These are phyloP conservation scores for Daphoenositta chrysoptera DNA, from an alignment of 2,113 vertebrate genomes.

Conservation along the genomic window DNA sequence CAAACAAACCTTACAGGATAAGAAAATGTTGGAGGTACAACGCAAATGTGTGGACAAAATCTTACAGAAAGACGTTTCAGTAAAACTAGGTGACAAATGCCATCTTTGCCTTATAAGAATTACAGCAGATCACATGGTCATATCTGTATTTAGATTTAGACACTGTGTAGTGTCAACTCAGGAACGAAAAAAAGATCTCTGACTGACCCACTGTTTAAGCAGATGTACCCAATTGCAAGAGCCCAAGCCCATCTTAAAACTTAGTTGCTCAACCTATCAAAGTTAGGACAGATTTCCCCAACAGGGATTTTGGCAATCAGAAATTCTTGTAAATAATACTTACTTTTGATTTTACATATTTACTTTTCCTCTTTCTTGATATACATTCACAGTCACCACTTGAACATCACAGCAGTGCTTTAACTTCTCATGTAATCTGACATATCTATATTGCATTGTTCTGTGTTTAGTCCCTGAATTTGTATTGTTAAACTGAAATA, in stretches of 20 bases:
- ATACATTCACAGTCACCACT: not conserved
- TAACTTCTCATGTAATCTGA: not conserved
- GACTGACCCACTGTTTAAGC: not conserved
- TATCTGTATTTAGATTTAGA: not conserved
- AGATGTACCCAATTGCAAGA: not conserved
- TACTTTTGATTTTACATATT: not conserved
- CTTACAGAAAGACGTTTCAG: not conserved
- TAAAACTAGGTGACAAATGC: not conserved
- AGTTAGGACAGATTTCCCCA: not conserved
- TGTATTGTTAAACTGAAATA: not conserved
- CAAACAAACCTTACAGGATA: not conserved
- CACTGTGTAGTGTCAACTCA: not conserved
- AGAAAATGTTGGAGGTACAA: not conserved
- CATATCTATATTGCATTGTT: not conserved
- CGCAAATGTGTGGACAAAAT: not conserved
- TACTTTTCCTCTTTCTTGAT: not conserved
- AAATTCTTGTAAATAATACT: not conserved
- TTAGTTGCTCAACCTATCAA: not conserved
- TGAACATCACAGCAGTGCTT: not conserved
- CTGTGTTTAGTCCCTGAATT: not conserved
- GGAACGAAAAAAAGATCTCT: not conserved
- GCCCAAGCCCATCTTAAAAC: not conserved
- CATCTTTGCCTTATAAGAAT: not conserved
- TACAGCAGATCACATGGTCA: not conserved
- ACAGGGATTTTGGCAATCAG: not conserved